Base-by-base conservation (phyloP, 1,140 invertebrate genomes). In the Homarus americanus region DNA sequence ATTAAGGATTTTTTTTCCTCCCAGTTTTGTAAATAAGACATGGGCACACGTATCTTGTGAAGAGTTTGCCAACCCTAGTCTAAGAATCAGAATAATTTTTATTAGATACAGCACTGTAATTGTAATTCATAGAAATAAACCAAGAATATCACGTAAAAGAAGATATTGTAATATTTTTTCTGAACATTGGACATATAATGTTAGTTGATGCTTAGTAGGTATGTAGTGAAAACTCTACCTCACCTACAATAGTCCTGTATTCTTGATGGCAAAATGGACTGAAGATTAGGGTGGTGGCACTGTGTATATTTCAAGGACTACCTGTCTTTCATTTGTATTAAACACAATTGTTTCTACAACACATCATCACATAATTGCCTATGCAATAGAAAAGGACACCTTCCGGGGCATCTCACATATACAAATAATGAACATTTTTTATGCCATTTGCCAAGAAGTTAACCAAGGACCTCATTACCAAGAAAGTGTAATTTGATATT, bases 261-360 rank as follows among this genome's bases (percentile, higher is more conserved):
- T 72, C 28, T 15, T 7, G 63, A 82, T 7, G 76, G 58, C 38
- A 40, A 69, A 58, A 84, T 53, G 12, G 53, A 32, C 58, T 40
- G 34, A 38, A 76, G 36, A 76, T 38, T 36, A 58, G 73, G 73
- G 69, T 83, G 88, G 79, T 84, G 80, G 80, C 88, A 90, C 73
- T 49, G 66, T 90, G 88, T 90, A 83, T 83, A 90, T 90, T 90
- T 90, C 80, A 90, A 58, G 82, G 88, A 90, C 88, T 90, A 90
- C 88, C 88, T 90, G 88, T 90, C 88, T 90, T 90, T 90, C 88
- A 90, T 90, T 90, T 90, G 86, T 90, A 90, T 90, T 90, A 83
- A 89, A 90, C 44, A 78, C 49, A 75, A 78, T 90, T 90, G 78
- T 82, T 82, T 82, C 40, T 40, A 44, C 28, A 75, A 49, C 44